Percentiles rank a stretch among this genome's conserved stretches.
phyloP scores from a whole-genome alignment of 64 coral and sea anemone species.

The Anthopleura sola region DNA sequence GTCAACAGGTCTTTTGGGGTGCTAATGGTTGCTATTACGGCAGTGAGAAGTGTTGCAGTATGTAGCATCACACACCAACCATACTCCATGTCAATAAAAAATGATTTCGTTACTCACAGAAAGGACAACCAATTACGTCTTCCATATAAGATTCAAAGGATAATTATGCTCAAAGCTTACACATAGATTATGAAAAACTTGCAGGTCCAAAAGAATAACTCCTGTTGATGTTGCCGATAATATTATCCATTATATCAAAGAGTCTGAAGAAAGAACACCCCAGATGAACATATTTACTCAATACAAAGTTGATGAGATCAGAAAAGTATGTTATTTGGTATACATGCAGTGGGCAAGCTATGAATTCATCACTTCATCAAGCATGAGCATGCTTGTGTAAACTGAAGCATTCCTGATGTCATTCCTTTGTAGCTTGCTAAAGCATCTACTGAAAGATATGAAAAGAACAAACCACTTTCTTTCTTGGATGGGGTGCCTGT shows the following conservation, averaged over 20 bases:
- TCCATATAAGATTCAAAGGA: neutral
- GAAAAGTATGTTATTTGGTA: constrained; percentile 44
- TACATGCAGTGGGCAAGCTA: no score
- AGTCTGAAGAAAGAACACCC: constrained; percentile 47
- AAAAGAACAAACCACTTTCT: constrained; percentile 60
- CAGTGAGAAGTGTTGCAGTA: no score
- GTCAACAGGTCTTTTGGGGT: no score
- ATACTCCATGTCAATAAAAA: no score
- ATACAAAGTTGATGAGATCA: constrained; percentile 56
- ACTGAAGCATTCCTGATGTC: neutral
- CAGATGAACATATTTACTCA: constrained; percentile 75
- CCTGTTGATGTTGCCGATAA: constrained; percentile 77
- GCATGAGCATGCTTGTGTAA: no score
- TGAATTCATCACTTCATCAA: no score
- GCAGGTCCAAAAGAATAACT: constrained; percentile 55
- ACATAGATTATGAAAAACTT: neutral
- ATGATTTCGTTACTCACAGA: no score
- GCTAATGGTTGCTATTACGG: no score
- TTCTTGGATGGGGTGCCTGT: constrained; percentile 95
- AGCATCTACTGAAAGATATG: constrained; percentile 78
- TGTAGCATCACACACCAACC: no score
- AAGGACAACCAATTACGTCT: no score
- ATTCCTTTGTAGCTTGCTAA: constrained; percentile 66
- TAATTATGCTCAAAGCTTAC: no score
- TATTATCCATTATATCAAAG: constrained; percentile 59